Evolutionary conservation across 1,140 invertebrate species (phyloP).

Genomic region (Brachionus angularis): DNA sequence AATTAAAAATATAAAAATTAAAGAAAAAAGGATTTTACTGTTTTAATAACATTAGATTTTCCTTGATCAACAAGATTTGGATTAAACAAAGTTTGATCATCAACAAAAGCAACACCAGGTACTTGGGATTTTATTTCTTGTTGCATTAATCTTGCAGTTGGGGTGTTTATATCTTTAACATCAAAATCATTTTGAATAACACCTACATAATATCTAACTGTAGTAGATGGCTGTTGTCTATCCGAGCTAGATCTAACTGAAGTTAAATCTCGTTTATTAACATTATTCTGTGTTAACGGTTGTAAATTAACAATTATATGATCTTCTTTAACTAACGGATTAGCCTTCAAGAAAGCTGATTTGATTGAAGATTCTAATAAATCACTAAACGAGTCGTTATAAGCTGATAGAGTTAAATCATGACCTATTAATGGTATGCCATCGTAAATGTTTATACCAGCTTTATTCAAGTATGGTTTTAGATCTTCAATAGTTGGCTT

Average conservation of each 20-base stretch:
- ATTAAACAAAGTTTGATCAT: too few species aligned
- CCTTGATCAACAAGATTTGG: too few species aligned
- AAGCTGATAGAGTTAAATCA: not conserved
- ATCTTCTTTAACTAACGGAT: not conserved
- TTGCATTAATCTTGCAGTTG: not conserved
- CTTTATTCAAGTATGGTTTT: not conserved
- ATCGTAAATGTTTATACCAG: not conserved
- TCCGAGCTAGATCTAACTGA: too few species aligned
- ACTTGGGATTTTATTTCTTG: conserved; percentile 6
- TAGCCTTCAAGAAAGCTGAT: not conserved
- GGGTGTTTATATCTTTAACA: not conserved
- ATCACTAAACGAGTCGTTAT: conserved; percentile 2
- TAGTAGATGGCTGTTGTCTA: not conserved
- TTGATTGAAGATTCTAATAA: not conserved
- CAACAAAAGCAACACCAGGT: conserved; percentile 16
- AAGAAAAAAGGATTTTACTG: too few species aligned
- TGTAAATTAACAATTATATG: not conserved
- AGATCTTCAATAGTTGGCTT: not conserved
- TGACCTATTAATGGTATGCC: not conserved
- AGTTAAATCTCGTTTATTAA: too few species aligned
- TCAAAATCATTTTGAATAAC: conserved; percentile 1
- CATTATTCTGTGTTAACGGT: too few species aligned
- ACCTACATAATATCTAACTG: not conserved
- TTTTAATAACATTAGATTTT: too few species aligned
- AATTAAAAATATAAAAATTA: too few species aligned